Base-by-base conservation (phyloP, 2,797 vertebrate species). In the Sebastolobus alascanus region DNA sequence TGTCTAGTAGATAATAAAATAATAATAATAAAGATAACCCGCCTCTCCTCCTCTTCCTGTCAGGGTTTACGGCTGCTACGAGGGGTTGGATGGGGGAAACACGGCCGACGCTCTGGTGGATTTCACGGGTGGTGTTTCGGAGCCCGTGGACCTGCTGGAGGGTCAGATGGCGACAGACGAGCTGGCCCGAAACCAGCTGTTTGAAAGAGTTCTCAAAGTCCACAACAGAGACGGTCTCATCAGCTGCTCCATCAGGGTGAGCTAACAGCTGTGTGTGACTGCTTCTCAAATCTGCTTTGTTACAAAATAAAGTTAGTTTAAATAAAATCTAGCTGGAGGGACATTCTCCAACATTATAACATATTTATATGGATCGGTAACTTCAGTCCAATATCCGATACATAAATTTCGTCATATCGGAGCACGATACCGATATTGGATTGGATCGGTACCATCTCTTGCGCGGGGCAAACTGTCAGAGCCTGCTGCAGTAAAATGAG, bases 231-330 rank as follows among this genome's bases (percentile, higher is more conserved):
- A 97, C 4, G 98, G 98, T 1, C 98, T 99, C 75, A 98, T 99
- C 95, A 99, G 98, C 88, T 98, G 97, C 90, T 99, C 98, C 89
- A 99, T 99, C 93, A 96, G 97, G 95, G 98, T 99, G 74, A 94
- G 95, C 5, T 3, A 0, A 22, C 22, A 59, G 22, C 38, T 31
- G 11, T 35, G 40, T 52, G 8, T 3, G 0, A 8, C 37, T 16
- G 61, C 43, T 50, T 50, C 16, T 50, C 18, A 50, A 50, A 50
- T 50, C 43, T 46, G 43, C 38, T 40, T 14, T 6, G 38, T 40
- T 40, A 14, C 13, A 40, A 40, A 40, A n/a, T n/a, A n/a, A n/a
- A n/a, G n/a, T n/a, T n/a, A n/a, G n/a, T n/a, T n/a, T n/a, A n/a
- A n/a, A n/a, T n/a, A n/a, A n/a, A n/a, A n/a, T n/a, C n/a, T n/a